phyloP scores from a whole-genome alignment of 35 echinoderm and acorn worm species.

The Acanthaster planci region DNA sequence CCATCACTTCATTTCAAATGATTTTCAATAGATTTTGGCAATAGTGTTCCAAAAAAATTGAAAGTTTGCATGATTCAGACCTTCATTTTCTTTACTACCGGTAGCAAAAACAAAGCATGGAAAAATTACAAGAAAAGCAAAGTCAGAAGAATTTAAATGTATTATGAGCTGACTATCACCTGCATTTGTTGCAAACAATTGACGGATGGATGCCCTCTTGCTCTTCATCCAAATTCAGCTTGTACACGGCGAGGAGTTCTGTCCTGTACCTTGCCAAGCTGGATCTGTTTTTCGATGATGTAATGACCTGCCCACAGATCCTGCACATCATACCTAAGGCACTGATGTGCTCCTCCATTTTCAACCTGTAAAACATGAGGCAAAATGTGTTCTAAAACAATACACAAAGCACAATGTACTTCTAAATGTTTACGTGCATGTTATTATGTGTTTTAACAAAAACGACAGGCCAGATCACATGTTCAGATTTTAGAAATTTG shows the following conservation, averaged over 20 bases:
- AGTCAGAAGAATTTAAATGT: too few relatives aligned
- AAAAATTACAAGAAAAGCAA: too few relatives aligned
- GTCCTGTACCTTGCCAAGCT: background rate
- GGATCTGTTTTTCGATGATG: background rate
- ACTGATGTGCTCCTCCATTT: background rate
- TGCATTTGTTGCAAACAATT: slow-evolving; percentile 4
- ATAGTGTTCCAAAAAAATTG: too few relatives aligned
- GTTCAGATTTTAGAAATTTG: background rate
- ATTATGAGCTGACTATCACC: too few relatives aligned
- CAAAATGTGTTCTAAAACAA: too few relatives aligned
- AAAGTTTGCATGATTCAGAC: too few relatives aligned
- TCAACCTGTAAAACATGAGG: background rate
- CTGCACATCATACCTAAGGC: background rate
- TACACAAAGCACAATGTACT: background rate
- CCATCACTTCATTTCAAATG: too few relatives aligned
- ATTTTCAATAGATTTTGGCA: too few relatives aligned
- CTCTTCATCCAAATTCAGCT: background rate
- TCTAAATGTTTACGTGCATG: background rate
- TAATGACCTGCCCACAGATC: slow-evolving; percentile 8
- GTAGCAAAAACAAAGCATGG: too few relatives aligned
- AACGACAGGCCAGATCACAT: background rate
- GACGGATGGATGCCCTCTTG: background rate
- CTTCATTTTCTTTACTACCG: too few relatives aligned
- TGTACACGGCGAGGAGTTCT: background rate
- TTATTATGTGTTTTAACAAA: background rate